These are phyloP conservation scores for Falcunculus frontatus DNA, from an alignment of 2,113 vertebrate species.

Conservation along the genomic window DNA sequence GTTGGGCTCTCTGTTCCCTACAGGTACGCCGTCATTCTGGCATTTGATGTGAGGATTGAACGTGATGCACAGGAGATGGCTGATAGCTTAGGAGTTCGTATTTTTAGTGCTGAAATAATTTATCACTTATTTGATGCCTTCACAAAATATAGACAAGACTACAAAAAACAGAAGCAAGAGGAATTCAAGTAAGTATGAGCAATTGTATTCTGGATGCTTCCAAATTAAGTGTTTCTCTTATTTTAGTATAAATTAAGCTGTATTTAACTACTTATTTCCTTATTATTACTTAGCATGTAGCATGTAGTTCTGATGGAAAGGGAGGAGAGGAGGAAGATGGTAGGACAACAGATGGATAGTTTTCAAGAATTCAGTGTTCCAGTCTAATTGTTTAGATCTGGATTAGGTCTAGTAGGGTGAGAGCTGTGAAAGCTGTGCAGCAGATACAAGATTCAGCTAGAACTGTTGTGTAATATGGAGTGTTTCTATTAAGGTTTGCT, in stretches of 20 bases:
- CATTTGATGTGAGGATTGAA: constrained; percentile 95
- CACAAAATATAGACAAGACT: constrained; percentile 97
- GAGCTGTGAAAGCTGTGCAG: background rate
- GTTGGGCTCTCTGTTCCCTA: background rate
- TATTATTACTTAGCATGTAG: background rate
- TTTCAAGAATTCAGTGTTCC: background rate
- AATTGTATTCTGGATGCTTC: background rate
- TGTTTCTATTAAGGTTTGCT: background rate
- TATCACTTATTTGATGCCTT: constrained; percentile 98
- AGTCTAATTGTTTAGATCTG: background rate
- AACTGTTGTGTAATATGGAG: background rate
- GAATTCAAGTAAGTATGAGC: constrained; percentile 89
- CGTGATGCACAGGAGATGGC: constrained; percentile 97
- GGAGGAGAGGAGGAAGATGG: background rate
- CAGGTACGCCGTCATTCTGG: constrained; percentile 93
- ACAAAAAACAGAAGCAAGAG: constrained; percentile 98
- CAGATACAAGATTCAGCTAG: background rate
- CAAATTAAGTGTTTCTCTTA: background rate
- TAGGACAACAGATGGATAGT: background rate
- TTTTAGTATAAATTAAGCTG: background rate
- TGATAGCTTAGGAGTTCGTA: constrained; percentile 90
- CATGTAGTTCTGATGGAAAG: background rate
- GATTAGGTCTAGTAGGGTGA: background rate
- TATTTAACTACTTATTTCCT: background rate
- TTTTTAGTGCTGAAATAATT: constrained; percentile 98